These are phyloP conservation scores for Montipora efflorescens DNA, from an alignment of 64 coral and sea anemone genomes.

Conservation along the genomic window DNA sequence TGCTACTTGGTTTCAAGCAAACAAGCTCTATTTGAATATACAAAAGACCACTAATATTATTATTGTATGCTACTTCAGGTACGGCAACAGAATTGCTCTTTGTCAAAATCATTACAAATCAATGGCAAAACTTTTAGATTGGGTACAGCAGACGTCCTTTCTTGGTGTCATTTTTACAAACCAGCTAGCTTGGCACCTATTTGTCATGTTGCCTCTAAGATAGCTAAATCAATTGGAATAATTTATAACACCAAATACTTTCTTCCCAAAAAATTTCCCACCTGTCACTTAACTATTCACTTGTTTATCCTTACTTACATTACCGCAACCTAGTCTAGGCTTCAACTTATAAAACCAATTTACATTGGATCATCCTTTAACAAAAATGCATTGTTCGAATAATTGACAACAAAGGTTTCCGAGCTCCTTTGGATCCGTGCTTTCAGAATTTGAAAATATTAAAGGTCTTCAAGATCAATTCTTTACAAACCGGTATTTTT, in stretches of 20 bases:
- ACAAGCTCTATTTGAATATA: background rate
- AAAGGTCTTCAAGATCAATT: no score
- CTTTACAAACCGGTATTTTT: no score
- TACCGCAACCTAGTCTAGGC: conserved; percentile 5
- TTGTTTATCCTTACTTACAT: background rate
- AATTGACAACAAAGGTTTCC: background rate
- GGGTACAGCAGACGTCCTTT: background rate
- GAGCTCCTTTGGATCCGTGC: background rate
- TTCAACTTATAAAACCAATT: background rate
- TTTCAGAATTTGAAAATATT: no score
- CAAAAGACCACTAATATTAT: background rate
- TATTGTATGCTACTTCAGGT: background rate
- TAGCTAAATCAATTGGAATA: background rate
- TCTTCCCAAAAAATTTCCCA: background rate
- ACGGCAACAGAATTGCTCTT: background rate
- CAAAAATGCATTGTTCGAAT: background rate
- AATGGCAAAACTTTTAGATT: background rate
- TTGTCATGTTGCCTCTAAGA: conserved; percentile 7
- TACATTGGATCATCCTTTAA: background rate
- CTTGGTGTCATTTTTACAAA: background rate
- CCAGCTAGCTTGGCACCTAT: background rate
- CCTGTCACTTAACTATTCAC: background rate
- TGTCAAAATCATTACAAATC: conserved; percentile 7
- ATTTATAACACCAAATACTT: background rate
- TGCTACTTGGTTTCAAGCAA: background rate